Evolutionary conservation across 2,888 invertebrate species (phyloP).

Genomic region (Nephrotoma guestfalica): DNA sequence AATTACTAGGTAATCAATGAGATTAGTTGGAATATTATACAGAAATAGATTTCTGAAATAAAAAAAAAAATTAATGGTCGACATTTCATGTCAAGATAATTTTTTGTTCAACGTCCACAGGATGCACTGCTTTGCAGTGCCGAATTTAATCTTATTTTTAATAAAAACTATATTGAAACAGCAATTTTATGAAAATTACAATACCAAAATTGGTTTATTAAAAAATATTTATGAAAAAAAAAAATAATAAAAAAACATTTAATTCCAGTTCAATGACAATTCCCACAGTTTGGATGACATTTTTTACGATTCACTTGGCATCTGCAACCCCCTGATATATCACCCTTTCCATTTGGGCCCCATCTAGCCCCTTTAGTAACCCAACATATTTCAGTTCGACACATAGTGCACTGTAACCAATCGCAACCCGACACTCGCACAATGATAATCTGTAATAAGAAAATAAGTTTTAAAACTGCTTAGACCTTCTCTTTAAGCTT

Average conservation of each 20-base stretch:
- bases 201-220: conserved; percentile 12
- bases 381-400: conserved; percentile 90
- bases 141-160: too few relatives aligned
- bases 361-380: conserved; percentile 48
- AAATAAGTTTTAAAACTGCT: background rate
- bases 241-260: background rate
- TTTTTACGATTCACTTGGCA: background rate
- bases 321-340: conserved; percentile 8
- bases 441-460: conserved; percentile 34
- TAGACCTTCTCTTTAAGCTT: background rate
- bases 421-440: conserved; percentile 90
- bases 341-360: conserved; percentile 8
- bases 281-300: conserved; percentile 8
- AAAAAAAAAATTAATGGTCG: too few relatives aligned
- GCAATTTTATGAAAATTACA: too few relatives aligned
- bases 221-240: background rate
- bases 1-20: too few relatives aligned
- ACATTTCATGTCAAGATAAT: too few relatives aligned
- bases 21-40: too few relatives aligned
- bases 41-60: too few relatives aligned
- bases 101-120: too few relatives aligned
- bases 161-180: too few relatives aligned
- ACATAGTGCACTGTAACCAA: conserved; percentile 79
- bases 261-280: conserved; percentile 7
- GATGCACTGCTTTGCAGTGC: too few relatives aligned